phyloP scores from a whole-genome alignment of 2,113 vertebrate genomes.

The Barbus barbus region DNA sequence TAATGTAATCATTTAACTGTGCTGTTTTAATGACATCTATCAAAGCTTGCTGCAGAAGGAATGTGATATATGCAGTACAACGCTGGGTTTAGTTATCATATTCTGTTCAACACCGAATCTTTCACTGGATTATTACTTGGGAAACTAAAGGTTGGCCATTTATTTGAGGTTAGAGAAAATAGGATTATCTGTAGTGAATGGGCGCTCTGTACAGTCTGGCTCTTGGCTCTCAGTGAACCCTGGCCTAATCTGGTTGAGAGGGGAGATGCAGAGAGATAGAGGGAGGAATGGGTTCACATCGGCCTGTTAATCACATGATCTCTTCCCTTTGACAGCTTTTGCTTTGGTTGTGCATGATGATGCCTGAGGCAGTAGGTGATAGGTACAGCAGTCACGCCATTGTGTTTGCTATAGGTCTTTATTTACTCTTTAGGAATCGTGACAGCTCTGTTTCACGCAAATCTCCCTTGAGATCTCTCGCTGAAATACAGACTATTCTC shows the following conservation, averaged over 20 bases:
- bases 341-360: constrained; percentile 6
- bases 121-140: no score
- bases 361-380: constrained; percentile 19
- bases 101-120: not conserved
- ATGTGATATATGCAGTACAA: not conserved
- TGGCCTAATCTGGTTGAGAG: constrained; percentile 45
- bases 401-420: not conserved
- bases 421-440: not conserved
- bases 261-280: constrained; percentile 37
- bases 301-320: constrained; percentile 41
- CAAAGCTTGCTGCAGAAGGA: not conserved
- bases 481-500: constrained; percentile 18
- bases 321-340: constrained; percentile 27
- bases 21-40: not conserved
- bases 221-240: constrained; percentile 37
- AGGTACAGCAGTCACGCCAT: not conserved
- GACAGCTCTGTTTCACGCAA: not conserved
- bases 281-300: constrained; percentile 30
- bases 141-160: not conserved
- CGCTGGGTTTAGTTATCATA: not conserved
- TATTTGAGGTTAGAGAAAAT: constrained; percentile 21
- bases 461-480: not conserved
- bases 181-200: constrained; percentile 46
- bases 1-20: constrained; percentile 22
- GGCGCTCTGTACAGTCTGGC: constrained; percentile 23